phyloP scores from a whole-genome alignment of 2,113 vertebrate species.

The Pongo abelii region DNA sequence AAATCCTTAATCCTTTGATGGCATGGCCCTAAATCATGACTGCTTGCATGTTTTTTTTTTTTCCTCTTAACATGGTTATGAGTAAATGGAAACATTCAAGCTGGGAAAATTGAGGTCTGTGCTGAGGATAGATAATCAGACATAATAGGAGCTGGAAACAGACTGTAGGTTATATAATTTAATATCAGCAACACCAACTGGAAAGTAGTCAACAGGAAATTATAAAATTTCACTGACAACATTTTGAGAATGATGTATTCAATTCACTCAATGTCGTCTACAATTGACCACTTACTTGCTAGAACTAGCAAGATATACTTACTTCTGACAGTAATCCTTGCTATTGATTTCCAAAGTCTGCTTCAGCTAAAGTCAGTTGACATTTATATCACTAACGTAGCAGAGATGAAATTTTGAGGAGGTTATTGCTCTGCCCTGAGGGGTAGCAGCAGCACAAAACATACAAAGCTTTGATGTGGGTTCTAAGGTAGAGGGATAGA shows the following conservation, averaged over 20 bases:
- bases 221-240: slow-evolving; percentile 49
- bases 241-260: slow-evolving; percentile 36
- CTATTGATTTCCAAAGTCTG: slow-evolving; percentile 67
- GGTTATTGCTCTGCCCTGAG: slow-evolving; percentile 48
- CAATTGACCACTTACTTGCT: slow-evolving; percentile 42
- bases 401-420: slow-evolving; percentile 48
- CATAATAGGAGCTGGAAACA: not conserved
- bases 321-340: slow-evolving; percentile 50
- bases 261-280: slow-evolving; percentile 51
- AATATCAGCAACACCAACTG: not conserved
- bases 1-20: not conserved
- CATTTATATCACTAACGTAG: slow-evolving; percentile 63
- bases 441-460: not conserved
- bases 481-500: slow-evolving; percentile 10
- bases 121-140: not conserved
- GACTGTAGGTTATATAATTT: slow-evolving; percentile 19
- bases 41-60: not conserved
- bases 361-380: slow-evolving; percentile 67
- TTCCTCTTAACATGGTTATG: not conserved
- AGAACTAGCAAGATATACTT: slow-evolving; percentile 46
- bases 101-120: not conserved
- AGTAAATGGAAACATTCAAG: slow-evolving; percentile 51
- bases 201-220: slow-evolving; percentile 32
- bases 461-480: slow-evolving; percentile 16
- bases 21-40: not conserved